Conservation (phyloP, 2,113 vertebrate species). For the Dipodomys stephensi region DNA sequence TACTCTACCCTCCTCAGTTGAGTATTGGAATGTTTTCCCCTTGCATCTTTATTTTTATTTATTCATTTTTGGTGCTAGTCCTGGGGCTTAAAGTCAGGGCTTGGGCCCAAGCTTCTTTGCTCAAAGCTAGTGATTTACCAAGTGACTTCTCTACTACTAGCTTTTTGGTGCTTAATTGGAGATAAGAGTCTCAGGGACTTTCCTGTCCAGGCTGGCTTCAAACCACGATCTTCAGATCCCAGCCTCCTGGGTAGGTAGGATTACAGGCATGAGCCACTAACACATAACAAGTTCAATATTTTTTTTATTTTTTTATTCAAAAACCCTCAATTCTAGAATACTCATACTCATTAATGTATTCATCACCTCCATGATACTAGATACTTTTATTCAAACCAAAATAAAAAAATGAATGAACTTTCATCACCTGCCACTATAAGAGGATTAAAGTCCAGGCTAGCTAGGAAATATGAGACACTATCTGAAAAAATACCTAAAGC, state of each 20-base stretch:
- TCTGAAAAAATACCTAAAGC: too few species aligned
- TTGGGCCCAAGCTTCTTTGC: too few species aligned
- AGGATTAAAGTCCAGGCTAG: too few species aligned
- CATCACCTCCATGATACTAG: neutral
- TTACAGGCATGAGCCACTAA: too few species aligned
- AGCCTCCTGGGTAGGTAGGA: too few species aligned
- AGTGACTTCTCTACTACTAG: too few species aligned
- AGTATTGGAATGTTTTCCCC: constrained; percentile 40
- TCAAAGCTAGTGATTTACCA: too few species aligned
- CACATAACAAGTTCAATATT: neutral
- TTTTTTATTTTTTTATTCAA: neutral
- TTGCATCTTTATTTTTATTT: neutral
- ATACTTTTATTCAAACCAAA: constrained; percentile 49
- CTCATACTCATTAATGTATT: constrained; percentile 47
- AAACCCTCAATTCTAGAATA: constrained; percentile 1
- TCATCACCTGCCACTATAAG: constrained; percentile 4
- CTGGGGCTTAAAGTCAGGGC: too few species aligned
- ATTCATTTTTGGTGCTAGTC: too few species aligned
- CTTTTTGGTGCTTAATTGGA: too few species aligned
- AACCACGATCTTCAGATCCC: neutral
- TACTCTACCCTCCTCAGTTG: constrained; percentile 27
- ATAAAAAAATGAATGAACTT: constrained; percentile 52
- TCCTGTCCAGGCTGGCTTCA: neutral
- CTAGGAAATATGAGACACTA: too few species aligned
- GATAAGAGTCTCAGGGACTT: too few species aligned